phyloP scores from a whole-genome alignment of 2,113 vertebrate species.

The Caranx melampygus region DNA sequence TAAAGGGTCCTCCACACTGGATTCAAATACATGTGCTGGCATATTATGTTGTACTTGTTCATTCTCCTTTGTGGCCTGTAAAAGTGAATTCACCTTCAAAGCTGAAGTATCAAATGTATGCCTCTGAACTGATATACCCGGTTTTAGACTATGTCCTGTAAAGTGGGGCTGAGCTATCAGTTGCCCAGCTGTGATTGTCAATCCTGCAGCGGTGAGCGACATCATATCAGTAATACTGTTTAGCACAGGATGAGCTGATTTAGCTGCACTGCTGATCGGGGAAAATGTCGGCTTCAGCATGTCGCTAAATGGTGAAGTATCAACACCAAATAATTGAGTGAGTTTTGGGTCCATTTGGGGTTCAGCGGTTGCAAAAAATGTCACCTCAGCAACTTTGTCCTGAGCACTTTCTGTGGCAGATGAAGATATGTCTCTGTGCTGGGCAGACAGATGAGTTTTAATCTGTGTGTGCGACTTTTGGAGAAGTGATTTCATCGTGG shows the following conservation, averaged over 20 bases:
- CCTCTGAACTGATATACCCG: conserved; percentile 52
- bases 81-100: conserved; percentile 27
- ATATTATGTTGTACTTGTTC: conserved; percentile 24
- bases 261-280: neutral
- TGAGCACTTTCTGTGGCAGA: neutral
- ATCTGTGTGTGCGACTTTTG: conserved; percentile 15
- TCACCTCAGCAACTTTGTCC: neutral
- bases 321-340: conserved; percentile 1
- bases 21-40: conserved; percentile 23
- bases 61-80: conserved; percentile 12
- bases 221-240: conserved; percentile 27
- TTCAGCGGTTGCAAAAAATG: neutral
- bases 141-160: conserved; percentile 56
- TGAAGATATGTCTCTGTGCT: neutral
- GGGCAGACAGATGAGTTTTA: conserved; percentile 14
- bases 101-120: conserved; percentile 44
- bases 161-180: conserved; percentile 46
- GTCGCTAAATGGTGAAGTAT: conserved; percentile 10
- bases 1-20: conserved; percentile 26
- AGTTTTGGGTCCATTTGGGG: neutral
- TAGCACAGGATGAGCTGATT: conserved; percentile 15
- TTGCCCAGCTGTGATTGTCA: conserved; percentile 23
- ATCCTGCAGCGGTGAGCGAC: conserved; percentile 25
- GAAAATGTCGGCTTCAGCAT: conserved; percentile 11
- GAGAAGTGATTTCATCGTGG: conserved; percentile 21